A percentile compares a stretch with the other conserved stretches of the same genome.
Evolutionary conservation across 1,140 invertebrate genomes (phyloP).

Genomic region (Calliopsis andreniformis): DNA sequence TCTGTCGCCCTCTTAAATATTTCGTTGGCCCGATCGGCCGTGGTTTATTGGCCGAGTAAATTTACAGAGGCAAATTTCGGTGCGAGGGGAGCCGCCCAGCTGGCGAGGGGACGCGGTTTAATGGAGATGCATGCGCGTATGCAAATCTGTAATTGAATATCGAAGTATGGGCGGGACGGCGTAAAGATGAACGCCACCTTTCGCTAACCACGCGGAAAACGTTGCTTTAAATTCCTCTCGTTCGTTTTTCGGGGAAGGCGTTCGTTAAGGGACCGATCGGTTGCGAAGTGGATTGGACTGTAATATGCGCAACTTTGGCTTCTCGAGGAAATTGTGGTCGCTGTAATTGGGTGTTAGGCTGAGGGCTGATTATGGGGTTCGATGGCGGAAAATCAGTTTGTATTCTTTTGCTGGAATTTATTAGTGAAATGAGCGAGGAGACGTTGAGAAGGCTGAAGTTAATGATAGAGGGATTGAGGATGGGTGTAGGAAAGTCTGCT

Average conservation of each 20-base stretch:
- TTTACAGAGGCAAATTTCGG: constrained; percentile 35
- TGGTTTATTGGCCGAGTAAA: constrained; percentile 42
- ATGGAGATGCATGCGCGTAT: constrained; percentile 52
- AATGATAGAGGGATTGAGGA: too few species aligned
- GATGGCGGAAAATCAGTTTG: too few species aligned
- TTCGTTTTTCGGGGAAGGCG: background rate
- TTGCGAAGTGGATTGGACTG: background rate
- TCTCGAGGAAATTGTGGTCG: too few species aligned
- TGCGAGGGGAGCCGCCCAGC: background rate
- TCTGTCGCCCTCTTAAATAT: background rate
- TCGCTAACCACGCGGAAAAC: constrained; percentile 6
- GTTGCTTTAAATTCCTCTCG: constrained; percentile 8
- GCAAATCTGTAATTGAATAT: constrained; percentile 52
- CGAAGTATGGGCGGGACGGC: constrained; percentile 19
- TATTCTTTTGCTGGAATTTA: too few species aligned
- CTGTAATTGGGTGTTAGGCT: too few species aligned
- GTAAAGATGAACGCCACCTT: constrained; percentile 28
- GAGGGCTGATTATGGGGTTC: too few species aligned
- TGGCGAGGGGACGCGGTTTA: constrained; percentile 4
- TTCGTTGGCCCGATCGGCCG: background rate
- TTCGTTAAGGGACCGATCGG: background rate
- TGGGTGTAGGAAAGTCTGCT: too few species aligned
- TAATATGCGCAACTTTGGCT: too few species aligned
- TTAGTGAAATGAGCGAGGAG: too few species aligned
- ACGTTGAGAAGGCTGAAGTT: too few species aligned